A percentile compares a stretch with the other conserved stretches of the same genome.
phyloP scores from a whole-genome alignment of 2,888 invertebrate species.

The Cephus pulcher region DNA sequence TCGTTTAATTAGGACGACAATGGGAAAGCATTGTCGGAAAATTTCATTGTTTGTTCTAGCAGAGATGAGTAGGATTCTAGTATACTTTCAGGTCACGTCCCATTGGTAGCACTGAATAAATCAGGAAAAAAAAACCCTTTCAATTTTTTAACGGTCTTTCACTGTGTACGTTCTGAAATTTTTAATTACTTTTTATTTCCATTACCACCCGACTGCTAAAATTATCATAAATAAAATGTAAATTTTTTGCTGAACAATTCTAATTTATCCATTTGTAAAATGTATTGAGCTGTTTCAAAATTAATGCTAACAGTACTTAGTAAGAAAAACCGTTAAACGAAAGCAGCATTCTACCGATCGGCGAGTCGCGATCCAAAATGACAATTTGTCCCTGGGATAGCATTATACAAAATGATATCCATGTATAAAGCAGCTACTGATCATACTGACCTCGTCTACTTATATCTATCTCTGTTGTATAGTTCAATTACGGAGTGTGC shows the following conservation, averaged over 20 bases:
- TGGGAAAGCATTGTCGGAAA: not conserved
- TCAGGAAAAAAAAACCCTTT: not conserved
- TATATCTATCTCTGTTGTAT: not conserved
- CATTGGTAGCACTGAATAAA: not conserved
- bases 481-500: not conserved
- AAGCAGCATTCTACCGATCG: not conserved
- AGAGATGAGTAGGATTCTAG: not conserved
- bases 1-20: not conserved
- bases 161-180: not conserved
- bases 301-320: not conserved
- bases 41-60: not conserved
- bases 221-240: too few relatives aligned
- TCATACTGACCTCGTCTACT: not conserved
- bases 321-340: not conserved
- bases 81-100: not conserved
- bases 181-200: not conserved
- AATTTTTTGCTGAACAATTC: too few relatives aligned
- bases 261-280: not conserved
- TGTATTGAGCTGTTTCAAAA: not conserved
- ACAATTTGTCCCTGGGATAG: not conserved
- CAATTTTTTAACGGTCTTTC: not conserved
- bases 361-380: not conserved
- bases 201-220: not conserved
- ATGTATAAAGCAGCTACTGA: not conserved
- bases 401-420: not conserved